Evolutionary conservation across 1,140 invertebrate genomes (phyloP), one percentile per base, ranked within the genome.

Genomic region (Atta texana): DNA sequence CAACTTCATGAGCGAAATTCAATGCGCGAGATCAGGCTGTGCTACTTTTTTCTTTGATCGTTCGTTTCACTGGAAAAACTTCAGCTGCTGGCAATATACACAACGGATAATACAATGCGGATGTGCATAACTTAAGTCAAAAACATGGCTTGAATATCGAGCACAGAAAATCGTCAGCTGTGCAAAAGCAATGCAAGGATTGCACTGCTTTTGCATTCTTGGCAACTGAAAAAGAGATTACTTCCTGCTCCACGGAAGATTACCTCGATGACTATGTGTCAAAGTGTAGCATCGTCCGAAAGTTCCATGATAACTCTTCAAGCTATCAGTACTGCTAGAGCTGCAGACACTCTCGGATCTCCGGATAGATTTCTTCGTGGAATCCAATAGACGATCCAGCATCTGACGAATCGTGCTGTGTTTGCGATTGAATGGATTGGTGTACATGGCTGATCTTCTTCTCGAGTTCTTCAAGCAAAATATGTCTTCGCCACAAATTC

Each of bases 381-480:
- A 95, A 21, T 95, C 95, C 89, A 96, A 92, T 86, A 96, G 93
- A 77, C 95, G 96, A 90, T 97, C 97, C 89, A 97, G 93, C 86
- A 97, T 96, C 92, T 97, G 97, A 75, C 97, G 95, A 88, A 97
- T 97, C 3, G 96, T 97, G 74, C 96, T 97, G 94, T 97, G 97
- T 88, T 97, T 97, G 92, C 97, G 96, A 89, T 97, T 96, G 92
- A 97, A 97, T 63, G 97, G 97, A 93, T 97, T 97, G 7, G 97
- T 97, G 92, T 96, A 97, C 97, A 97, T 97, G 59, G 0, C 51
- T 3, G 3, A 14, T 44, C n/a, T 44, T 24, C 3, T 5, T 3
- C 14, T 10, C 49, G 12, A 24, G 51, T 21, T 59, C 49, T 49
- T 69, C 18, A 1, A 84, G 10, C 55, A 4, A 21, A 49, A 61